Evolutionary conservation across 2,888 invertebrate genomes (phyloP), one percentile per base, ranked within the genome.

Genomic region (Ctena decussata): DNA sequence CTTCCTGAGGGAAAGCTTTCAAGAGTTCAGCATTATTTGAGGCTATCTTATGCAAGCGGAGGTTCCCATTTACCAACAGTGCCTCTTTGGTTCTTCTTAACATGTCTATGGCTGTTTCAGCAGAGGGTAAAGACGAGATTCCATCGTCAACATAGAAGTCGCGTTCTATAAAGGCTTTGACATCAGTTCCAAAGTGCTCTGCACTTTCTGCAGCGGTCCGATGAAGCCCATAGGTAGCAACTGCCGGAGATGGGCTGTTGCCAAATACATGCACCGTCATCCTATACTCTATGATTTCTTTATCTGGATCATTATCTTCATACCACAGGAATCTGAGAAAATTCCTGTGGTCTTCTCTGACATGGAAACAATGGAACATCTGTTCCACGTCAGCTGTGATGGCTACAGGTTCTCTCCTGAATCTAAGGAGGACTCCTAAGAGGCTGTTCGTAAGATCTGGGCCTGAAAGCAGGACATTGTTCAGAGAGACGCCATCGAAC

Each of bases 401-500:
- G 1, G 74, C 77, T 1, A 82, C 57, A n/a, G 35, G 27, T 21
- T 78, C 74, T 37, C 27, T 65, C 6, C 78, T 53, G 39, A 82
- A 82, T 1, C 82, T 41, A 21, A 82, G 3, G 18, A 82, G 74
- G 11, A 82, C 37, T 6, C 82, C 82, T 32, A 82, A 27, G 15
- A 82, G 69, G 39, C 39, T 69, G 44, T 82, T 82, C 3, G 69
- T 78, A 5, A 78, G 12, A 70, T 82, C 78, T 32, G 82, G 82
- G 8, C 82, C 82, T n/a, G 21, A 18, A 2, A 74, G 21, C 37
- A 85, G 65, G 27, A 84, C 79, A 21, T 60, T 24, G 37, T 89
- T 89, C 8, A 90, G 73, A 30, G 77, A 87, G 12, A 86, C 39
- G 39, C 82, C 84, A n/a, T 80, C 49, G 39, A 21, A 83, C 46